phyloP scores from a whole-genome alignment of 2,113 vertebrate genomes.

The Ifrita kowaldi region DNA sequence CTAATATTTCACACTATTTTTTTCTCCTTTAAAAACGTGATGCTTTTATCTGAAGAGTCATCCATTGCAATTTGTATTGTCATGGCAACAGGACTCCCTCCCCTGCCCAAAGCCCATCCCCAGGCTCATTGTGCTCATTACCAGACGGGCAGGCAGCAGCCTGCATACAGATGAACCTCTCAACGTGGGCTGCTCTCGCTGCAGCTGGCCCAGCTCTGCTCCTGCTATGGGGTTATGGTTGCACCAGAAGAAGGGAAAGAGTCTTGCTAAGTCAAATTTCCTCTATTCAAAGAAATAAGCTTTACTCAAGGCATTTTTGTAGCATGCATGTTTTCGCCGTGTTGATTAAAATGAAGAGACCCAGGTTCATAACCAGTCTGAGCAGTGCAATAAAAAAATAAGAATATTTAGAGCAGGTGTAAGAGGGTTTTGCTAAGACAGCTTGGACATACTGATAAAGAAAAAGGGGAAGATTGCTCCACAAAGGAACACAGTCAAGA shows the following conservation, averaged over 20 bases:
- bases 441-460: background rate
- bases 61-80: background rate
- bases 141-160: background rate
- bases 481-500: background rate
- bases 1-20: background rate
- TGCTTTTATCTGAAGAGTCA: conserved; percentile 2
- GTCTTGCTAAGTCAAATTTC: background rate
- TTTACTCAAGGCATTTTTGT: background rate
- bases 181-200: background rate
- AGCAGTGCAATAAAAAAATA: background rate
- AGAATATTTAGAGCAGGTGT: background rate
- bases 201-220: background rate
- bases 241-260: background rate
- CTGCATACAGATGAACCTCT: conserved; percentile 13
- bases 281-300: background rate
- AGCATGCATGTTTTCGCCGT: fast-evolving
- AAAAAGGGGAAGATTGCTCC: background rate
- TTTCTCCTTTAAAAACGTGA: background rate
- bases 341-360: background rate
- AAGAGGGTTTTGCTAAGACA: background rate
- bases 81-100: conserved; percentile 29
- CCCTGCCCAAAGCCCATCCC: background rate
- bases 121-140: background rate
- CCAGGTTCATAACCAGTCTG: background rate
- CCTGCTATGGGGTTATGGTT: background rate